Base-by-base conservation (phyloP, 2,113 vertebrate genomes). In the Panthera uncia region DNA sequence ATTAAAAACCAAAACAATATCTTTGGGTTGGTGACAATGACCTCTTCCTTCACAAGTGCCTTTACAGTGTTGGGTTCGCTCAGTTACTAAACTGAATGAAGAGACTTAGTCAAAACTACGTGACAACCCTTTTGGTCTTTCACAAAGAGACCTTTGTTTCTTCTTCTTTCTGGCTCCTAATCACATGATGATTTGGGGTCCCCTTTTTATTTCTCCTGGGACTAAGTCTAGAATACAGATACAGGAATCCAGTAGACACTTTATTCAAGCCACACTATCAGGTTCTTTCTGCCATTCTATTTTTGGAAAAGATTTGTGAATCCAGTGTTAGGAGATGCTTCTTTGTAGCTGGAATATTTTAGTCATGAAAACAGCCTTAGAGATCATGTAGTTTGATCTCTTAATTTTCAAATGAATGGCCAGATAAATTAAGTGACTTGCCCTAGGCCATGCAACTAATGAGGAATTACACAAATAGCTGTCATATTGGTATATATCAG, bases 181-280 rank as follows among this genome's bases (percentile, higher is more conserved):
- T 92, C 86, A 91, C 93, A 85, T 97, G 96, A 66, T 76, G 93
- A 80, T n/a, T 96, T 95, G 92, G 87, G 95, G 36, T 89, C 27
- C 68, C 50, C 79, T 91, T 89, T 97, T 79, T 82, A n/a, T 93
- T 89, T 94, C 66, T 95, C 36, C 86, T 71, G 89, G 76, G 48
- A 52, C 18, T 57, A 74, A 96, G 97, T 89, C 57, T 96, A 69
- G 96, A 94, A 97, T 97, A 96, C 96, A 94, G 96, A 97, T 92
- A 81, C 38, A 55, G 33, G 94, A 71, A 80, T 92, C 93, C 36
- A 88, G 86, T 87, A 83, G 81, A 91, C 79, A 84, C 85, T 94
- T 86, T 92, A 87, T 96, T 92, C 71, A 89, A 82, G 45, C 52
- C 6, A 65, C 76, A 69, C 57, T 85, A 11, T 65, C 52, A 38